Base-by-base conservation (phyloP, 2,113 vertebrate species). In the Brachyhypopomus occidentalis region DNA sequence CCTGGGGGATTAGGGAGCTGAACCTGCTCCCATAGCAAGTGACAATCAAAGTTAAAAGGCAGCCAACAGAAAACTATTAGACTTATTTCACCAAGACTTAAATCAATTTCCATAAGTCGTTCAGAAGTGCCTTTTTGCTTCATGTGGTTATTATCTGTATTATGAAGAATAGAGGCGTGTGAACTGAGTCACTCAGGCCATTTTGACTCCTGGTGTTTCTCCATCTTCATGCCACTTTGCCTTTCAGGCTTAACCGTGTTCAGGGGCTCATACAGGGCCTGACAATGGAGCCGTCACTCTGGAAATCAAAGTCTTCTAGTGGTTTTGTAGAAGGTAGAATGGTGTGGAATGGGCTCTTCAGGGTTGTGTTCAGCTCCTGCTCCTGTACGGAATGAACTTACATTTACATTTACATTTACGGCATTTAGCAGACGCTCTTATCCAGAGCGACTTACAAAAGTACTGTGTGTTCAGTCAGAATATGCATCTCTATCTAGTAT, bases 41-140 rank as follows among this genome's bases (percentile, higher is more conserved):
- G n/a, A 84, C 56, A 66, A 45, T 55, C 25, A 72, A 41, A 58
- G 30, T 52, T 41, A 62, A 63, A 27, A 71, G 77, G 60, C 76
- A 83, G 77, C 36, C n/a, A 76, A 73, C 38, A 56, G 69, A 77
- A 83, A 72, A 78, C 56, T 48, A 72, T 78, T 66, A 38, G 73
- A 81, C 84, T 89, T 82, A 75, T 82, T 86, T 79, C 85, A 82
- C 82, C 89, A 90, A 87, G 87, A 79, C 41, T 45, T 60, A 83
- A 79, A 87, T 87, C 82, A 75, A 84, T 92, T 91, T 87, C 82
- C 85, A 88, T 89, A 90, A 90, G 86, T 55, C 84, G 78, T 48
- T 79, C 27, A 80, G 87, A 87, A 86, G 79, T 27, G 23, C 72
- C 86, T 88, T 87, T 75, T 67, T 73, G 45, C 67, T 71, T 79